Base-by-base conservation (phyloP, 2,888 invertebrate species). In the Malachius bipustulatus region DNA sequence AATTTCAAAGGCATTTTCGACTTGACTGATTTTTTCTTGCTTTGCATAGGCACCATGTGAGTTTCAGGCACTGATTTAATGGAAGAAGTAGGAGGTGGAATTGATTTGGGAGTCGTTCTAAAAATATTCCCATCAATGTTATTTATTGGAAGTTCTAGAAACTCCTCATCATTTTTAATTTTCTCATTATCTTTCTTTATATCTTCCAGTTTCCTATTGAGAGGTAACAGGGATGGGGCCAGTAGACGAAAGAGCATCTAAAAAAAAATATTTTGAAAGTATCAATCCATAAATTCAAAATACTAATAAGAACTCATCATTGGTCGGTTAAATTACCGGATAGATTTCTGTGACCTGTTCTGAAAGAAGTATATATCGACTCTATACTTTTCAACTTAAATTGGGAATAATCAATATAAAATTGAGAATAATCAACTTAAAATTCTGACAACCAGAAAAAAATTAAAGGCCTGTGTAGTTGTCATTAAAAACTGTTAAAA, bases 161-260 rank as follows among this genome's bases (percentile, higher is more conserved):
- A 19, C n/a, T 19, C 24, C 6, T 19, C 24, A 19, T 19, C 24
- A n/a, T 19, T n/a, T 19, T 19, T 19, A 8, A 6, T 19, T n/a
- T 19, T n/a, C 6, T 19, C n/a, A 19, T 19, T 6, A 19, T n/a
- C n/a, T 33, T 45, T 47, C 35, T 43, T 42, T 14, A 45, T 31
- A 26, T 41, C 45, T 38, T 51, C 51, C 8, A 50, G 41, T 34
- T 43, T 46, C 38, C 47, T 50, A 36, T 48, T 48, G 8, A 44
- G 30, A 3, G 46, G 44, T 32, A 51, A 32, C 34, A 53, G 42
- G 30, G 47, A 45, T 4, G 52, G 52, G 2, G 43, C 47, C 34
- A 53, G 36, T 30, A 53, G 39, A 37, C 50, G 36, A 37, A 53
- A 52, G 32, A 53, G 38, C 42, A 50, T 48, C 49, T 49, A 14